Conservation (phyloP, 1,140 invertebrate genomes). For the Drosophila kepulauana region DNA sequence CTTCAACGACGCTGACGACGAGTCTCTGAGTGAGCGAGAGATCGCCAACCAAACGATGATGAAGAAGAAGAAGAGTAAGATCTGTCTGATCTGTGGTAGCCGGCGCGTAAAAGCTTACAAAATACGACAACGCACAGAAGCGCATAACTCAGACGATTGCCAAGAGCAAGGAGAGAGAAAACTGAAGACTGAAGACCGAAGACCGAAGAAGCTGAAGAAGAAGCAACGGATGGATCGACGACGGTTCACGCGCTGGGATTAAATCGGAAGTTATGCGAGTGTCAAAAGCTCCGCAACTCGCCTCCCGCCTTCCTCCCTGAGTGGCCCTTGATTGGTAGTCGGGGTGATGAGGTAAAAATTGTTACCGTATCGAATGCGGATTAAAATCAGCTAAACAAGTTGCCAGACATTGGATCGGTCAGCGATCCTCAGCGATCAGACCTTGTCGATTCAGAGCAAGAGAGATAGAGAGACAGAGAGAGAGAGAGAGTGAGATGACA, state of each 20-base stretch:
- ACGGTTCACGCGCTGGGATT: constrained; percentile 76
- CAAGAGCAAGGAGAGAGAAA: not conserved
- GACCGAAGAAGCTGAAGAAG: not conserved
- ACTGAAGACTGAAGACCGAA: too few species aligned
- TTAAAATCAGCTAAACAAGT: constrained; percentile 82
- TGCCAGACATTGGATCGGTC: constrained; percentile 58
- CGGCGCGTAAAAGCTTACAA: constrained; percentile 81
- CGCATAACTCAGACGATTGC: constrained; percentile 71
- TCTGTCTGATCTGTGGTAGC: constrained; percentile 58
- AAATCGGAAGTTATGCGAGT: constrained; percentile 82
- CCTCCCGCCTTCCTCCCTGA: not conserved
- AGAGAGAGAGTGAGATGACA: not conserved
- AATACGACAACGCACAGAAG: constrained; percentile 81
- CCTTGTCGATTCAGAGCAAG: constrained; percentile 29
- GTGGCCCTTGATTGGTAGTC: constrained; percentile 55
- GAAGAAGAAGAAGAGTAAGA: not conserved
- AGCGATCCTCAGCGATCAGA: constrained; percentile 36
- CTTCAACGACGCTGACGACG: constrained; percentile 65
- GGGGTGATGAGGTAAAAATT: constrained; percentile 77
- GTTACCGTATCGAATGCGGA: constrained; percentile 83
- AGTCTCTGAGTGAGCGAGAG: not conserved
- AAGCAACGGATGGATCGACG: constrained; percentile 48
- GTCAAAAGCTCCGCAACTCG: constrained; percentile 59
- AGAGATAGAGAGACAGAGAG: not conserved
- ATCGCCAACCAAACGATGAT: too few species aligned